A percentile compares a stretch with the other conserved stretches of the same genome.
These are phyloP conservation scores for Dioctria rufipes DNA, from an alignment of 2,888 invertebrate species.

Conservation along the genomic window DNA sequence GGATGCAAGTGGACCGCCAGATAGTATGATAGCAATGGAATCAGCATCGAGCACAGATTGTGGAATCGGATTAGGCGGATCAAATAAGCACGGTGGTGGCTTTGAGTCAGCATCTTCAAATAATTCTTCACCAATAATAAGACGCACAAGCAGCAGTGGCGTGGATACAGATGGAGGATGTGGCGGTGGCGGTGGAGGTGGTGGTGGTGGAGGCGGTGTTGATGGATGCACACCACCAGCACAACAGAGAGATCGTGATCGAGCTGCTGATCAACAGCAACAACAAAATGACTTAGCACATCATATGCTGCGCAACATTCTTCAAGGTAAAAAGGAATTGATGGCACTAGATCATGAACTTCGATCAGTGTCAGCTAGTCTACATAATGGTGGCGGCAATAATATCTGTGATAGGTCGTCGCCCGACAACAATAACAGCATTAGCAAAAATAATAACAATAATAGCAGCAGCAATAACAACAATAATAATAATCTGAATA, in stretches of 20 bases:
- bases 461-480: slow-evolving; percentile 69
- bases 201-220: slow-evolving; percentile 67
- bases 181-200: slow-evolving; percentile 70
- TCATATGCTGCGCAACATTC: slow-evolving; percentile 91
- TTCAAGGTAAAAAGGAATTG: slow-evolving; percentile 90
- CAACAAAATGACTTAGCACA: slow-evolving; percentile 77
- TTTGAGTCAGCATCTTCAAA: slow-evolving; percentile 59
- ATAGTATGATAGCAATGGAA: slow-evolving; percentile 71
- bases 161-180: slow-evolving; percentile 72
- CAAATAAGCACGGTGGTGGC: slow-evolving; percentile 45
- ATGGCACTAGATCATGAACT: slow-evolving; percentile 82
- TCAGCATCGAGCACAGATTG: slow-evolving; percentile 69
- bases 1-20: slow-evolving; percentile 74
- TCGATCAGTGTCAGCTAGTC: slow-evolving; percentile 73
- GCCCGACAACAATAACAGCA: slow-evolving; percentile 69
- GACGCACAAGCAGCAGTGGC: slow-evolving; percentile 66
- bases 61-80: slow-evolving; percentile 55
- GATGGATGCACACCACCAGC: slow-evolving; percentile 66
- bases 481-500: slow-evolving; percentile 69
- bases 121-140: slow-evolving; percentile 62
- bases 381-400: slow-evolving; percentile 62
- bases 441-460: slow-evolving; percentile 66
- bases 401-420: slow-evolving; percentile 63
- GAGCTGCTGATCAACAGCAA: slow-evolving; percentile 62
- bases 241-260: slow-evolving; percentile 61